Conservation (phyloP, 2,113 vertebrate genomes). For the Emydocephalus ijimae region DNA sequence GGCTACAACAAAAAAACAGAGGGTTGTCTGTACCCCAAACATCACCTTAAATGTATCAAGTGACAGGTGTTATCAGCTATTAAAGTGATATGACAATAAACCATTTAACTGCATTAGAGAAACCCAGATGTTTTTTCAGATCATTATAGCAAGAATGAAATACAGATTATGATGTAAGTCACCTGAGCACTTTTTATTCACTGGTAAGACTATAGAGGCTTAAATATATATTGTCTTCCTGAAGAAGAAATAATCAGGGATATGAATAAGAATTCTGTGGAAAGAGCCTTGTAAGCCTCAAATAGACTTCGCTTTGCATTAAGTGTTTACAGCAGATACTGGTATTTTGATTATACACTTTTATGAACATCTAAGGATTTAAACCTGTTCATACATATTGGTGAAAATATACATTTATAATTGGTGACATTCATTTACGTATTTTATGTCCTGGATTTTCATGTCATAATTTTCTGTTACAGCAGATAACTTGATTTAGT, state of each 20-base stretch:
- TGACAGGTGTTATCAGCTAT: neutral
- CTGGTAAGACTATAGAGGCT: neutral
- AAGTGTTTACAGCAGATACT: neutral
- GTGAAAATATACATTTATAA: neutral
- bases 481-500: neutral
- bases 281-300: neutral
- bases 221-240: neutral
- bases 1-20: neutral
- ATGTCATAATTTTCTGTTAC: neutral
- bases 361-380: neutral
- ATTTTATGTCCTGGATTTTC: neutral
- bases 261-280: neutral
- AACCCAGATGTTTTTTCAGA: neutral
- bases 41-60: neutral
- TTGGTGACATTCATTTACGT: neutral
- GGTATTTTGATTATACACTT: neutral
- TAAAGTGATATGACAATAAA: neutral
- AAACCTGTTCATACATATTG: neutral
- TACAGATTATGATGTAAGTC: neutral
- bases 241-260: neutral
- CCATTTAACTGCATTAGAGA: neutral
- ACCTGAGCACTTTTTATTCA: neutral
- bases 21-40: neutral
- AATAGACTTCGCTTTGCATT: neutral
- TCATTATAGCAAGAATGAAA: neutral